Conservation (phyloP, 1,140 invertebrate species). For the Bombus confusus region DNA sequence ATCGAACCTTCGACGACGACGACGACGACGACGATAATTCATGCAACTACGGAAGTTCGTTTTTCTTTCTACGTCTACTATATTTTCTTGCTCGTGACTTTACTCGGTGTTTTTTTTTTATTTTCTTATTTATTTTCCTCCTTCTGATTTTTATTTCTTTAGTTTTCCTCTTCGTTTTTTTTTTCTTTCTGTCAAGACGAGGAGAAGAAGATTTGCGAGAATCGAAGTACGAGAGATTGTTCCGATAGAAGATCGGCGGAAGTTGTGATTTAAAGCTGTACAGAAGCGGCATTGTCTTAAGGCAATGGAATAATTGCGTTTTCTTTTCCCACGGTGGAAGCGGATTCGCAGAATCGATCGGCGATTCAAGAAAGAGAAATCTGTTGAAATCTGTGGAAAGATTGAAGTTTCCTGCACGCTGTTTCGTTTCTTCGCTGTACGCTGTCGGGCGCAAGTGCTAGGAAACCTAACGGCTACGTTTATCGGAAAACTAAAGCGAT, state of each 20-base stretch:
- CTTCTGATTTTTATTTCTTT: neutral
- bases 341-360: slow-evolving; percentile 34
- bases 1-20: neutral
- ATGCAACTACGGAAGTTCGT: neutral
- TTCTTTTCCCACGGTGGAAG: slow-evolving; percentile 28
- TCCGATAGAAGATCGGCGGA: slow-evolving; percentile 2
- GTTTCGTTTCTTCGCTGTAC: neutral
- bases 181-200: neutral
- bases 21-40: slow-evolving; percentile 7
- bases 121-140: neutral
- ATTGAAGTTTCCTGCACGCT: neutral
- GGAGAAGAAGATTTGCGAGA: neutral
- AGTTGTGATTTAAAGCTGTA: neutral
- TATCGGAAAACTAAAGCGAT: too few species aligned
- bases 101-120: neutral
- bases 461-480: too few species aligned
- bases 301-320: slow-evolving; percentile 16
- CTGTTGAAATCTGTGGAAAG: slow-evolving; percentile 4
- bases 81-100: neutral
- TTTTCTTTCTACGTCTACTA: too few species aligned
- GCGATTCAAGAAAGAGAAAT: slow-evolving; percentile 33
- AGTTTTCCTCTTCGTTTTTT: neutral
- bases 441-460: too few species aligned
- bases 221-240: neutral
- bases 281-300: neutral